phyloP scores from a whole-genome alignment of 2,797 vertebrate species.

The Smutsia gigantea region DNA sequence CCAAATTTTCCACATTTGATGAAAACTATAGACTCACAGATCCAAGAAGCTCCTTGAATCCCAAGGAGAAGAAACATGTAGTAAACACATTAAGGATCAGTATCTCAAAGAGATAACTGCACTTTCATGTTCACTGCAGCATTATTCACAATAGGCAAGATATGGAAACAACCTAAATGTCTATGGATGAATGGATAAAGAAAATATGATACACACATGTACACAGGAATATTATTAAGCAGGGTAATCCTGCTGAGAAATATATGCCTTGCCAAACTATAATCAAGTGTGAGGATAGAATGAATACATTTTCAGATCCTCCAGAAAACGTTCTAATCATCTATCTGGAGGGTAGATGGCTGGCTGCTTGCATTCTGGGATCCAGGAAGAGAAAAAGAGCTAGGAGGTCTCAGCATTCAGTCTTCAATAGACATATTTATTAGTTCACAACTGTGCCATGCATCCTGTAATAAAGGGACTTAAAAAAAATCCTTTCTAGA shows the following conservation, averaged over 20 bases:
- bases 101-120: too few species aligned
- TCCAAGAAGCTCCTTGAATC: too few species aligned
- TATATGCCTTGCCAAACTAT: too few species aligned
- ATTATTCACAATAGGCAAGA: too few species aligned
- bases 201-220: background rate
- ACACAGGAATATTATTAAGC: background rate
- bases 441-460: background rate
- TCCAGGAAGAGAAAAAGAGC: too few species aligned
- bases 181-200: background rate
- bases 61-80: too few species aligned
- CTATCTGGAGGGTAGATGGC: background rate
- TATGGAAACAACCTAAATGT: background rate
- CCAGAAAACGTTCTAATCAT: slow-evolving; percentile 11
- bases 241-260: background rate
- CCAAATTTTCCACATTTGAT: too few species aligned
- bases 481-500: background rate
- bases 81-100: too few species aligned
- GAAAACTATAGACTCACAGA: too few species aligned
- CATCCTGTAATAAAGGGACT: background rate
- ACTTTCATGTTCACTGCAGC: too few species aligned
- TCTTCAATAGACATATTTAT: background rate
- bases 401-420: background rate
- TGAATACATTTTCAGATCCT: background rate
- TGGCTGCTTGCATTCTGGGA: background rate
- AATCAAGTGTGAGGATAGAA: too few species aligned